phyloP scores from a whole-genome alignment of 1,140 invertebrate genomes.

The Drosophila bipectinata region DNA sequence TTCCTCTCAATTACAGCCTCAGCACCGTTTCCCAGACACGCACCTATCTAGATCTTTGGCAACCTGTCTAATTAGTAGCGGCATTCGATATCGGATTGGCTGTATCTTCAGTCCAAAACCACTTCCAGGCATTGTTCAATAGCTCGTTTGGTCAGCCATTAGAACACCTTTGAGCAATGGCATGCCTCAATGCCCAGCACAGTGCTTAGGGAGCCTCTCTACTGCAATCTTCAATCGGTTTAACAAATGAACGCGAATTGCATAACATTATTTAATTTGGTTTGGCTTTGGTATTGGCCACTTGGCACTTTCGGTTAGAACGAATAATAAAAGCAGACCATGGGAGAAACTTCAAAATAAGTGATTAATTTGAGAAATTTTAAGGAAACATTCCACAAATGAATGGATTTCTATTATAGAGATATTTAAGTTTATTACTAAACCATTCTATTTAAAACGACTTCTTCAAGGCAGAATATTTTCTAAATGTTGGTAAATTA shows the following conservation, averaged over 20 bases:
- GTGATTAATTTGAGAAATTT: too few relatives aligned
- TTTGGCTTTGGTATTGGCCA: conserved; percentile 21
- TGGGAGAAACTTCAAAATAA: neutral
- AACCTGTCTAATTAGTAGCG: conserved; percentile 51
- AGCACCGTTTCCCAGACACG: conserved; percentile 18
- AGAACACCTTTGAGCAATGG: conserved; percentile 75
- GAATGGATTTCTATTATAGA: too few relatives aligned
- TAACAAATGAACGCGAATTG: conserved; percentile 25
- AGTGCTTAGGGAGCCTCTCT: conserved; percentile 12
- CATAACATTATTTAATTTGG: conserved; percentile 34
- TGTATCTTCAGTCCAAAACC: conserved; percentile 22
- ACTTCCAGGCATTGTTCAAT: conserved; percentile 62
- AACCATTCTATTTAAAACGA: too few relatives aligned
- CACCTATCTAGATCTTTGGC: conserved; percentile 52
- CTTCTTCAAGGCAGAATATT: too few relatives aligned
- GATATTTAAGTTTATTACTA: too few relatives aligned
- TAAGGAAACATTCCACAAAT: too few relatives aligned
- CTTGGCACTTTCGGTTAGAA: conserved; percentile 48
- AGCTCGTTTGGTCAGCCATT: conserved; percentile 72
- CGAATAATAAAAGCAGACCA: conserved; percentile 17
- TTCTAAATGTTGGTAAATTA: too few relatives aligned
- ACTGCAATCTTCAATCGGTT: conserved; percentile 50
- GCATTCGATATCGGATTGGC: conserved; percentile 31
- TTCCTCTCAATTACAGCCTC: conserved; percentile 21
- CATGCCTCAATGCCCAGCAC: conserved; percentile 59